Percentiles rank a stretch among this genome's conserved stretches.
These are phyloP conservation scores for Grallaria varia DNA, from an alignment of 2,113 vertebrate species.

Conservation along the genomic window DNA sequence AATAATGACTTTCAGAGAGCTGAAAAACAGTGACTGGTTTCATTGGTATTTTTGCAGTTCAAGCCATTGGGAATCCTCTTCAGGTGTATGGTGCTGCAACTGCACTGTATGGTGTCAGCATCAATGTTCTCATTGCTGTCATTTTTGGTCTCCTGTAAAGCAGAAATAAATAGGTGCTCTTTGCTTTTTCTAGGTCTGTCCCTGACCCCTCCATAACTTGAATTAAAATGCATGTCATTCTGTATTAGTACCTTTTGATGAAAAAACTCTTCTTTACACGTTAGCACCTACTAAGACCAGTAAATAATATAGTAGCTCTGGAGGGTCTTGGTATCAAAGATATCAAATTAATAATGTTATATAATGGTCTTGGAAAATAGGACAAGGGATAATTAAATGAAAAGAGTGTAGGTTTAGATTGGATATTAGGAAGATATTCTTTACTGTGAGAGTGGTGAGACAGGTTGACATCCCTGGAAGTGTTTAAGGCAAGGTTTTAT, in stretches of 20 bases:
- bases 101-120: rapidly evolving
- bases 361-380: not conserved
- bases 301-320: not conserved
- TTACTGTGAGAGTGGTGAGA: not conserved
- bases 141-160: not conserved
- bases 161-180: not conserved
- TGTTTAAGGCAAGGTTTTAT: not conserved
- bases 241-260: not conserved
- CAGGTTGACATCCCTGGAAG: not conserved
- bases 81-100: not conserved
- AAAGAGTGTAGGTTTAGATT: not conserved
- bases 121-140: not conserved
- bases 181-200: not conserved
- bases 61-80: not conserved
- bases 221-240: not conserved
- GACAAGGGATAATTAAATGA: not conserved
- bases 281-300: not conserved
- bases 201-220: not conserved
- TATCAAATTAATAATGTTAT: not conserved
- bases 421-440: not conserved
- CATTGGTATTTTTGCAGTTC: not conserved
- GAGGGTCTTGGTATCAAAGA: not conserved
- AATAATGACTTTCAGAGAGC: not conserved
- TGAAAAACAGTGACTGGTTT: not conserved
- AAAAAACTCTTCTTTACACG: not conserved